phyloP scores from a whole-genome alignment of 2,797 vertebrate genomes.

The Chaetodon trifasciatus region DNA sequence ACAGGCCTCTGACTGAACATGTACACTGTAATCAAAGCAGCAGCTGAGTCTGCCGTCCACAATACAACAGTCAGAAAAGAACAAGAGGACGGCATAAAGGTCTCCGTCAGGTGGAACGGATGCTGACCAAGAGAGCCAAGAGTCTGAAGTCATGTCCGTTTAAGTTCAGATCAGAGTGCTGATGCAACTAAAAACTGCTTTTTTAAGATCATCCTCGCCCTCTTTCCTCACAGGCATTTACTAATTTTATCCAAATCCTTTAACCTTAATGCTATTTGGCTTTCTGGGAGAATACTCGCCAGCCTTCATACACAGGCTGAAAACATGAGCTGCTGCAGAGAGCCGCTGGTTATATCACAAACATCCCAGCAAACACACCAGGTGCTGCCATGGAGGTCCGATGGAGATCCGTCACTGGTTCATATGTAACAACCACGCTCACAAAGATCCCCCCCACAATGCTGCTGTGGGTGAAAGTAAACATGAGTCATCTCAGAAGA shows the following conservation, averaged over 20 bases:
- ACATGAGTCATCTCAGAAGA: slow-evolving; percentile 45
- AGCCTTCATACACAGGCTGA: background rate
- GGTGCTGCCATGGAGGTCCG: slow-evolving; percentile 2
- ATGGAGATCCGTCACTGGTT: slow-evolving; percentile 1
- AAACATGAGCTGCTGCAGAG: background rate
- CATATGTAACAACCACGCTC: slow-evolving; percentile 3
- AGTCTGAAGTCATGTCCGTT: background rate
- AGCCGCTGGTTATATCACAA: background rate
- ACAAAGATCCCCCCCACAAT: slow-evolving; percentile 10
- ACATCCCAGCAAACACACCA: background rate
- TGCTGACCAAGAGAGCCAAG: slow-evolving; percentile 4
- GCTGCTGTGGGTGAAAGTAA: slow-evolving; percentile 21
- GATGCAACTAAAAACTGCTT: background rate
- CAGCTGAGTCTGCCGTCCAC: background rate
- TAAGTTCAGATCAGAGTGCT: background rate
- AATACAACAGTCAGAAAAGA: slow-evolving; percentile 24
- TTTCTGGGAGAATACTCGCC: background rate
- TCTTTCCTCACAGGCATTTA: background rate
- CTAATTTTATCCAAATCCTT: background rate
- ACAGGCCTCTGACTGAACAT: too few species aligned
- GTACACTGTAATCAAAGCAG: background rate
- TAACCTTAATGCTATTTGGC: background rate
- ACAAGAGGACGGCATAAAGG: slow-evolving; percentile 11
- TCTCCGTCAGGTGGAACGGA: slow-evolving; percentile 2
- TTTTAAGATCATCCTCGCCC: background rate